Base-by-base conservation (phyloP, 1,140 invertebrate genomes). In the Camponotus vicinus region DNA sequence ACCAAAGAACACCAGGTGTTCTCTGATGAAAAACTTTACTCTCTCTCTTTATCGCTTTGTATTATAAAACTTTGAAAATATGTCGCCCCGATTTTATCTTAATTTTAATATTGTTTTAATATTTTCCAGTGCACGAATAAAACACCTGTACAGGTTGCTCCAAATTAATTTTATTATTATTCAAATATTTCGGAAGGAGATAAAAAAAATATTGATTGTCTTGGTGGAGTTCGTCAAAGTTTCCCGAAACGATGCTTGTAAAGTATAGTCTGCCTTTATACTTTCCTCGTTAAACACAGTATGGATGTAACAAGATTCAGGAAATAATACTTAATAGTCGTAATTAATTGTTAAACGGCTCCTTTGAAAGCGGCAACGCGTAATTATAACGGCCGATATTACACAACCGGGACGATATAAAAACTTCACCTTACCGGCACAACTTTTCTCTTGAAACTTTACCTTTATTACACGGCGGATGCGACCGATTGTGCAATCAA, bases 311-410 rank as follows among this genome's bases (percentile, higher is more conserved):
- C 71, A 69, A 63, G 52, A 70, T 59, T 27, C 11, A 45, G 55
- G 32, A 83, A 83, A 83, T 83, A 83, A 83, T 83, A 83, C 79
- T 57, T 66, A 82, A 67, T 71, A 52, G 42, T 37, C 45, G 55
- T 71, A 86, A 66, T 78, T 71, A 52, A 52, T 52, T 52, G 49
- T 52, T 52, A 87, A 85, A 45, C 55, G 21, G 49, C 11, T 70
- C 34, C 63, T 71, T 89, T 83, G 63, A n/a, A 32, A 42, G 32
- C n/a, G 37, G 52, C 76, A 78, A 86, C 32, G 45, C 21, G 45
- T 86, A 86, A 89, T 89, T 89, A 89, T 88, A 79, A 89, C 70
- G 79, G 75, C 88, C 75, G 42, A 69, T 59, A 57, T 84, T 84
- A 89, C 85, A 77, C 52, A 86, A 78, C 61, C 37, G 40, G 8